phyloP scores from a whole-genome alignment of 1,140 invertebrate species.

The Anthonomus grandis region DNA sequence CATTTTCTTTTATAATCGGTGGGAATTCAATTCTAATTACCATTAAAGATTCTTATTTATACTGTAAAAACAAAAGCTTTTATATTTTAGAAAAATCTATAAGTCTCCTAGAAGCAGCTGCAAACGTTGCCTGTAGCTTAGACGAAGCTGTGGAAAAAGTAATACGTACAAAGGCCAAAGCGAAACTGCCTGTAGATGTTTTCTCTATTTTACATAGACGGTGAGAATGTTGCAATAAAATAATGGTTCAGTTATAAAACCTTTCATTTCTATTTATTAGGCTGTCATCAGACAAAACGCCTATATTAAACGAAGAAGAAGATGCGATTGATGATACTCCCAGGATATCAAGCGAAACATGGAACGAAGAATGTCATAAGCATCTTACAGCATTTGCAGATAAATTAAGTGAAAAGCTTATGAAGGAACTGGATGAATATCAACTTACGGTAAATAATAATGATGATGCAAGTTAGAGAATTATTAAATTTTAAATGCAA shows the following conservation, averaged over 20 bases:
- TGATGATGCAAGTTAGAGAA: too few relatives aligned
- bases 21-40: too few relatives aligned
- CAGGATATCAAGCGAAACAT: conserved; percentile 50
- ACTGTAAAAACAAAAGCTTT: too few relatives aligned
- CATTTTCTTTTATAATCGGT: too few relatives aligned
- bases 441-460: conserved; percentile 32
- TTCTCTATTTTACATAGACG: conserved; percentile 54
- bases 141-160: conserved; percentile 63
- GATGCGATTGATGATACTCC: conserved; percentile 6
- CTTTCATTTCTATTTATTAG: conserved; percentile 10
- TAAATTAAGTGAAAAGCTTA: conserved; percentile 65
- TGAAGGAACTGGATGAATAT: conserved; percentile 72
- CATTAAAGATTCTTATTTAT: too few relatives aligned
- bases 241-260: background rate
- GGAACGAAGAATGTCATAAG: conserved; percentile 62
- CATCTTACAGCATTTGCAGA: conserved; percentile 76
- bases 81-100: conserved; percentile 12
- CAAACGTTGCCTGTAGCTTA: conserved; percentile 62
- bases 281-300: conserved; percentile 35
- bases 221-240: conserved; percentile 5
- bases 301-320: conserved; percentile 42
- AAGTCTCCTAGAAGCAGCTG: conserved; percentile 60
- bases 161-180: conserved; percentile 48
- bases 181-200: conserved; percentile 55
- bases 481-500: too few relatives aligned